Conservation (phyloP, 2,888 invertebrate species). For the Trissolcus brochymenae region DNA sequence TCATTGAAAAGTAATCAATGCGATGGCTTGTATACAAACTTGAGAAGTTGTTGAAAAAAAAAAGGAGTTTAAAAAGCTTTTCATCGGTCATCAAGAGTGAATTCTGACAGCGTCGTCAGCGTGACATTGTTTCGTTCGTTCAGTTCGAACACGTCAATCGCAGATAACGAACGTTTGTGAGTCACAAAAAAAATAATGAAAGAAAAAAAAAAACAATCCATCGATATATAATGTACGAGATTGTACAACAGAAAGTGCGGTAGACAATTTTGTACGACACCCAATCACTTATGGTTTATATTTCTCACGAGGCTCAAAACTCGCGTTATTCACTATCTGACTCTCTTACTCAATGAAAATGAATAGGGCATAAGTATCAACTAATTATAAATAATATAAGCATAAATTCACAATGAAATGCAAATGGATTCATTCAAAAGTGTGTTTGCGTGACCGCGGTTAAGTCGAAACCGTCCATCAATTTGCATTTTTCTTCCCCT, state of each 20-base stretch:
- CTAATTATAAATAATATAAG: conserved; percentile 39
- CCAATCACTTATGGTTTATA: conserved; percentile 36
- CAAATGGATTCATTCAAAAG: conserved; percentile 32
- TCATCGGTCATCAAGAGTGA: conserved; percentile 1
- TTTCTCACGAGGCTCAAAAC: conserved; percentile 52
- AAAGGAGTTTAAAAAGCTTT: conserved; percentile 5
- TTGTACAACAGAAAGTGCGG: neutral
- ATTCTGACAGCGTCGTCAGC: conserved; percentile 8
- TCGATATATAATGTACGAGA: neutral
- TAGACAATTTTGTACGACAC: conserved; percentile 46
- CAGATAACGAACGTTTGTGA: conserved; percentile 25
- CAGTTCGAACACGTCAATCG: conserved; percentile 2
- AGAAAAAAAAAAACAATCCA: neutral
- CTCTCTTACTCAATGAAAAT: conserved; percentile 48
- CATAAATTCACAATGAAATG: conserved; percentile 20
- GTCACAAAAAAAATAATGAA: neutral
- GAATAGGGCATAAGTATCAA: conserved; percentile 41
- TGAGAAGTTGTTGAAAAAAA: no score
- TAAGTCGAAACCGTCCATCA: conserved; percentile 1
- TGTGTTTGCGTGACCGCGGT: neutral
- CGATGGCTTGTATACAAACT: no score
- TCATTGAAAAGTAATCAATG: neutral
- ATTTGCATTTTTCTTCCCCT: neutral
- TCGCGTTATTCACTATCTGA: conserved; percentile 19
- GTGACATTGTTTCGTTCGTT: conserved; percentile 14